Base-by-base conservation (phyloP, 2,888 invertebrate species). In the Dicycla oo region DNA sequence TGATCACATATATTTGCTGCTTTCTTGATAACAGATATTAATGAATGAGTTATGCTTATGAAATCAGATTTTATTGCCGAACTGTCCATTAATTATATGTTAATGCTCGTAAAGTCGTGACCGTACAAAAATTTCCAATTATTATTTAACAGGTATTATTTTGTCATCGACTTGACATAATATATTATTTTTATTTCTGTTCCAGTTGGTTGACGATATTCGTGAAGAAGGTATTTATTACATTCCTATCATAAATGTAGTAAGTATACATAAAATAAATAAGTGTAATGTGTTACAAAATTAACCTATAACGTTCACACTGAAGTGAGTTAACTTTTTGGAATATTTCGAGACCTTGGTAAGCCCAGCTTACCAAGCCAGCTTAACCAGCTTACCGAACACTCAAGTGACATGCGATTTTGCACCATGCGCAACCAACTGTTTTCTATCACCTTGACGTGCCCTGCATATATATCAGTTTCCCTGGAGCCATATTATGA, bases 141-240 rank as follows among this genome's bases (percentile, higher is more conserved):
- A 30, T 43, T 58, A n/a, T 34, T 30, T 11, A 65, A 15, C 15
- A 11, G 11, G 30, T 30, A 20, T n/a, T 43, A n/a, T 40, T 63
- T 64, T 13, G 23, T 47, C 1, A 67, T 58, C 8, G 8, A 67
- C 13, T 30, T 45, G 0, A 38, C 5, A 45, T 45, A 34, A 45
- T 38, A 45, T 45, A 34, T 40, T 38, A 0, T 26, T 23, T 61
- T 64, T 78, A 78, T 69, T 75, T 71, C 85, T 83, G 78, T 94
- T 94, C 26, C 93, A 95, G 95, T 85, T 95, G 75, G 69, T 91
- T 61, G 91, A 92, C 18, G 93, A 92, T 18, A 92, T 93, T 73
- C 90, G 90, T 45, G 92, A 93, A 87, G 86, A 89, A 88, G 94
- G 95, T 94, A 91, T 85, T 61, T 77, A 79, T 64, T 4, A 61